Conservation (phyloP, 2,797 vertebrate species). For the Ispidina lecontei region DNA sequence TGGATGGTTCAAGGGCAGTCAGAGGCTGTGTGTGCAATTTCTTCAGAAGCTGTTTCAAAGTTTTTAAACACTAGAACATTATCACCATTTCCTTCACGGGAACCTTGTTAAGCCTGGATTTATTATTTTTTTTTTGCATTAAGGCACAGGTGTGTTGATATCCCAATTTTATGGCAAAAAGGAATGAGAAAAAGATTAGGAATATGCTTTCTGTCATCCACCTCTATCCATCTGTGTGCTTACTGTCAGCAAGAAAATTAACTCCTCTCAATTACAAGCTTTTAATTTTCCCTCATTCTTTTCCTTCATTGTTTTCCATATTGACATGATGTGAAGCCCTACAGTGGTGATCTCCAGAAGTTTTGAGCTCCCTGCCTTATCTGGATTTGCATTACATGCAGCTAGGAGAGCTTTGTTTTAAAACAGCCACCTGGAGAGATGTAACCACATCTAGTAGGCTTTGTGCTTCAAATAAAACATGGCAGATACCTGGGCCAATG, state of each 20-base stretch:
- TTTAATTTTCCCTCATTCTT: background rate
- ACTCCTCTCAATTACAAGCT: background rate
- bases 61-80: background rate
- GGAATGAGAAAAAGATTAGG: background rate
- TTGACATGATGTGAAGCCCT: background rate
- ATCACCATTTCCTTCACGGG: background rate
- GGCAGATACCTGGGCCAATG: slow-evolving; percentile 11
- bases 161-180: background rate
- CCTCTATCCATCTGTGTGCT: background rate
- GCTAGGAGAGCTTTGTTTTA: slow-evolving; percentile 2
- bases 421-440: slow-evolving; percentile 13
- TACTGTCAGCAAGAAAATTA: background rate
- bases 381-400: slow-evolving; percentile 12
- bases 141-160: background rate
- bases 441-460: background rate
- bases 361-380: background rate
- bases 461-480: slow-evolving; percentile 43
- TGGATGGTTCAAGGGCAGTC: background rate
- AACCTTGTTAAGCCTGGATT: background rate
- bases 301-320: background rate
- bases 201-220: background rate
- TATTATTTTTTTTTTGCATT: background rate
- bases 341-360: background rate
- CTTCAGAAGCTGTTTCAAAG: background rate
- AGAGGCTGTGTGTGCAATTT: too few species aligned